A percentile compares a stretch with the other conserved stretches of the same genome.
Evolutionary conservation across 1,140 invertebrate genomes (phyloP).

Genomic region (Bombus breviceps): DNA sequence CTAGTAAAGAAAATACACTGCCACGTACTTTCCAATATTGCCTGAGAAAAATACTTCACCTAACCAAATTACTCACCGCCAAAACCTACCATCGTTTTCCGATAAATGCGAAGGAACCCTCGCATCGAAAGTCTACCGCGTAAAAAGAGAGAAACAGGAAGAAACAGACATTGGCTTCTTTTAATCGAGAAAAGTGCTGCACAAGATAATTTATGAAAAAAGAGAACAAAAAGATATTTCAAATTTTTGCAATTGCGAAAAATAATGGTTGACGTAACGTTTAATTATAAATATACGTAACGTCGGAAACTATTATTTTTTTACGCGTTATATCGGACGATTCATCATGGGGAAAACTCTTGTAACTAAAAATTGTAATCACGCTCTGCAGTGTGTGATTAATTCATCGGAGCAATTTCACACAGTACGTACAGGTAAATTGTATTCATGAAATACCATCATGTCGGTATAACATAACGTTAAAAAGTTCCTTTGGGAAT

Average conservation of each 20-base stretch:
- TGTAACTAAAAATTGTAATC: slow-evolving; percentile 6
- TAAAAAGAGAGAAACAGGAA: slow-evolving; percentile 18
- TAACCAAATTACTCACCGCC: slow-evolving; percentile 68
- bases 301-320: not conserved
- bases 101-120: slow-evolving; percentile 59
- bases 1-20: slow-evolving; percentile 22
- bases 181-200: slow-evolving; percentile 66
- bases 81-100: slow-evolving; percentile 54
- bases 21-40: slow-evolving; percentile 48
- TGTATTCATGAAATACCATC: slow-evolving; percentile 47
- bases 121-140: slow-evolving; percentile 51
- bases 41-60: slow-evolving; percentile 66
- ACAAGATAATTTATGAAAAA: slow-evolving; percentile 41
- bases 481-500: slow-evolving; percentile 50
- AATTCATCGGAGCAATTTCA: slow-evolving; percentile 57
- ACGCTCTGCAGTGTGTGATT: slow-evolving; percentile 35
- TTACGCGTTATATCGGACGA: not conserved
- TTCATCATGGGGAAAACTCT: not conserved
- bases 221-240: not conserved
- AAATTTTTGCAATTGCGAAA: not conserved
- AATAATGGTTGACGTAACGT: not conserved
- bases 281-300: too few species aligned
- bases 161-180: slow-evolving; percentile 47
- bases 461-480: slow-evolving; percentile 6
- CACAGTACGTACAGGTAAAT: slow-evolving; percentile 16